Evolutionary conservation across 2,888 invertebrate genomes (phyloP).

Genomic region (Sinopyrophorus schimmeli): DNA sequence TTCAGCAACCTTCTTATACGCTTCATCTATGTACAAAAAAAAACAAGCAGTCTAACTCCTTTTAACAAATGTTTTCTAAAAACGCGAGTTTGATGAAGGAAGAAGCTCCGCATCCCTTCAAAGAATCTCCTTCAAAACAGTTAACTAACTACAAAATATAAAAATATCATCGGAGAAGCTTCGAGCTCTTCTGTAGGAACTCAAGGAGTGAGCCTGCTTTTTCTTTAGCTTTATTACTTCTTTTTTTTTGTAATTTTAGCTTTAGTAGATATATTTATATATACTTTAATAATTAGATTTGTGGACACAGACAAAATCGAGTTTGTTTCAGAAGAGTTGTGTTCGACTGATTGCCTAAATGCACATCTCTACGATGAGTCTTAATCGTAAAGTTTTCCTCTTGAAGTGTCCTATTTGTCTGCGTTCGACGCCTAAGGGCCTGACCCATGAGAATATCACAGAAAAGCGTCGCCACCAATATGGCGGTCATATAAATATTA

Average conservation of each 20-base stretch:
- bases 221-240: conserved; percentile 6
- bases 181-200: conserved; percentile 31
- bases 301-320: conserved; percentile 48
- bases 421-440: conserved; percentile 45
- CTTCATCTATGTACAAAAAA: conserved; percentile 33
- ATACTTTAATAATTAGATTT: conserved; percentile 27
- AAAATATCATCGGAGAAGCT: no score
- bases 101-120: no score
- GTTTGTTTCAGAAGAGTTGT: background rate
- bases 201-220: conserved; percentile 52
- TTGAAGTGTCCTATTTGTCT: conserved; percentile 17
- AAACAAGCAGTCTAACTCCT: conserved; percentile 44
- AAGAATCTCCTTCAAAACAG: no score
- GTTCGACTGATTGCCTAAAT: background rate
- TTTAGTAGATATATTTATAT: no score
- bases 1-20: conserved; percentile 36
- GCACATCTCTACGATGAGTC: background rate
- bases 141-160: no score
- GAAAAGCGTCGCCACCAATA: conserved; percentile 48
- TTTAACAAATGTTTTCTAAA: no score
- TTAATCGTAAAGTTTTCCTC: background rate
- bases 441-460: conserved; percentile 59
- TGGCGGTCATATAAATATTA: conserved; percentile 48
- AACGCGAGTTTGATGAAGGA: no score
- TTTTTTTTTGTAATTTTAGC: no score